A percentile compares a stretch with the other conserved stretches of the same genome.
phyloP scores from a whole-genome alignment of 1,140 invertebrate species.

The Macrostomum lignano region DNA sequence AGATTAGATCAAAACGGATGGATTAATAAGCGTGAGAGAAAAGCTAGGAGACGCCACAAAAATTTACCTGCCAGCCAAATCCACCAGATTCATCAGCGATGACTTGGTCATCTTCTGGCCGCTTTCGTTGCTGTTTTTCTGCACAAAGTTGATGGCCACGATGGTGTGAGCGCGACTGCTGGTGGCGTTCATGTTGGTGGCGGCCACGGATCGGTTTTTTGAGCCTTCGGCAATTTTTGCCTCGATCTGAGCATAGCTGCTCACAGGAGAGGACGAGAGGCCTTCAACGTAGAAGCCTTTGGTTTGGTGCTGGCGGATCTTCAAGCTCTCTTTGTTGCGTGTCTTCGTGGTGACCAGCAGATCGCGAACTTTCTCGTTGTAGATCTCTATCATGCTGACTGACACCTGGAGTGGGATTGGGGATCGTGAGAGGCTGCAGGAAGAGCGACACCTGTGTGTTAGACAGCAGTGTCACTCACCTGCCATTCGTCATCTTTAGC shows the following conservation, averaged over 20 bases:
- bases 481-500: slow-evolving; percentile 1
- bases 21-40: too few relatives aligned
- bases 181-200: slow-evolving; percentile 40
- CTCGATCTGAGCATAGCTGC: slow-evolving; percentile 32
- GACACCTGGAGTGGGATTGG: slow-evolving; percentile 21
- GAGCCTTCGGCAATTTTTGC: slow-evolving; percentile 32
- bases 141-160: slow-evolving; percentile 34
- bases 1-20: too few relatives aligned
- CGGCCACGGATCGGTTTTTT: slow-evolving; percentile 35
- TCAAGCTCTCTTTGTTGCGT: slow-evolving; percentile 30
- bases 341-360: slow-evolving; percentile 26
- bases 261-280: slow-evolving; percentile 29
- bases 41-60: neutral
- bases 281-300: slow-evolving; percentile 37
- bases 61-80: slow-evolving; percentile 28
- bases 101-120: slow-evolving; percentile 33
- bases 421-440: slow-evolving; percentile 5
- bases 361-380: slow-evolving; percentile 30
- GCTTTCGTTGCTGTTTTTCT: slow-evolving; percentile 30
- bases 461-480: neutral
- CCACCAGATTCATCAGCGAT: slow-evolving; percentile 35
- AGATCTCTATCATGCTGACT: slow-evolving; percentile 29
- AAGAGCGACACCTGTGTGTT: neutral
- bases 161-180: slow-evolving; percentile 37
- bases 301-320: slow-evolving; percentile 35